These are phyloP conservation scores for Rhabdomys dilectus DNA, from an alignment of 2,113 vertebrate genomes.

Conservation along the genomic window DNA sequence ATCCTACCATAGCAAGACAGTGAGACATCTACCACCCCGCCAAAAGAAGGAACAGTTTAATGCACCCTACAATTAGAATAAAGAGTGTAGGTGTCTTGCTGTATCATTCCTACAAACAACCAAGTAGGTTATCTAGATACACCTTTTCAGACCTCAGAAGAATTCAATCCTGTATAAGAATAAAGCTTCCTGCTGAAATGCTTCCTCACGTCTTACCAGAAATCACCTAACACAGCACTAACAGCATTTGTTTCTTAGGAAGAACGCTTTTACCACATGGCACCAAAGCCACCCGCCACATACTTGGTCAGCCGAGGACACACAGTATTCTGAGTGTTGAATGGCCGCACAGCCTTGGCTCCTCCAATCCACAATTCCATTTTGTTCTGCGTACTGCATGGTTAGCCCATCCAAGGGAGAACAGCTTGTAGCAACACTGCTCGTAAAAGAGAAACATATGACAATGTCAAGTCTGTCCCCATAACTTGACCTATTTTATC, in stretches of 20 bases:
- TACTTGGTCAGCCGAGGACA: conserved; percentile 89
- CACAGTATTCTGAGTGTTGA: conserved; percentile 87
- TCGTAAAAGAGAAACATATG: conserved; percentile 49
- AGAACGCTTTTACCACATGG: not conserved
- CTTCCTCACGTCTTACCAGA: not conserved
- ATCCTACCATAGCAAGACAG: not conserved
- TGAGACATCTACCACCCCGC: not conserved
- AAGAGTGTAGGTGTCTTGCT: not conserved
- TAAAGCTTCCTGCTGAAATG: not conserved
- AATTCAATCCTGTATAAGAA: not conserved
- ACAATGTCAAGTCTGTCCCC: not conserved
- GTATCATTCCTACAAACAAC: not conserved
- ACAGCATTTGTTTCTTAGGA: not conserved
- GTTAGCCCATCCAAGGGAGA: conserved; percentile 88
- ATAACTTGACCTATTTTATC: not conserved
- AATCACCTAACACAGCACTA: not conserved
- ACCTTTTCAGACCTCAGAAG: not conserved
- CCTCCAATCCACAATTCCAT: conserved; percentile 91
- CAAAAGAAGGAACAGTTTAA: not conserved
- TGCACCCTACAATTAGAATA: not conserved
- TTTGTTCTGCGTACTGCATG: conserved; percentile 88
- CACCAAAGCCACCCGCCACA: not conserved
- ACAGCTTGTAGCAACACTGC: conserved; percentile 87
- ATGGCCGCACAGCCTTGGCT: conserved; percentile 85
- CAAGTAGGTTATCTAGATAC: not conserved